Conservation (phyloP, 2,113 vertebrate genomes). For the Strigops habroptila region DNA sequence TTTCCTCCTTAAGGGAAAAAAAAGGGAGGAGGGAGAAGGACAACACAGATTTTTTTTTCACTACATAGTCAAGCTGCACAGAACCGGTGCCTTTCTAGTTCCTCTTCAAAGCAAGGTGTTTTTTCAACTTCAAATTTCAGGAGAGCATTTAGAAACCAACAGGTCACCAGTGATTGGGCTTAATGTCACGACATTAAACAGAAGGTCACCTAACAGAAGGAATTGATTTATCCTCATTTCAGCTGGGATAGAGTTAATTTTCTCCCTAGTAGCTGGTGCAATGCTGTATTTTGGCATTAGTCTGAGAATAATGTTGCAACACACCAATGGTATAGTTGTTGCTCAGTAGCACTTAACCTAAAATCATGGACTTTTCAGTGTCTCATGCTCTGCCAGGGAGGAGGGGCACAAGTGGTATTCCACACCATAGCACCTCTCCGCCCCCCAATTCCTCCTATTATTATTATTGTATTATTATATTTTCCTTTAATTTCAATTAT, state of each 20-base stretch:
- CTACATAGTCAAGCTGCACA: not conserved
- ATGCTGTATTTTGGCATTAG: not conserved
- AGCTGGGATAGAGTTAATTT: not conserved
- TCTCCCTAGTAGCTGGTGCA: not conserved
- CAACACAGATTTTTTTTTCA: not conserved
- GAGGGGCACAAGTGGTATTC: not conserved
- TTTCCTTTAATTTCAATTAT: not conserved
- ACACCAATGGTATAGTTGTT: not conserved
- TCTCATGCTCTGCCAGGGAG: not conserved
- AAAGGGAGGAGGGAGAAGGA: fast-evolving
- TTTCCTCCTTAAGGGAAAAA: not conserved
- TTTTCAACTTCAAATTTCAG: not conserved
- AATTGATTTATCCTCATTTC: not conserved
- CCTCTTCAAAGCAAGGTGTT: not conserved
- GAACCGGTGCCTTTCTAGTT: not conserved
- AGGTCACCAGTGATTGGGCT: not conserved
- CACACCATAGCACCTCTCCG: not conserved
- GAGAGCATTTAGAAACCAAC: not conserved
- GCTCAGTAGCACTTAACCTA: not conserved
- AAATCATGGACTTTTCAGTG: not conserved
- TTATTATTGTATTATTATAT: not conserved
- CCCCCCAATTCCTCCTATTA: no score
- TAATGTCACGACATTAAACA: not conserved
- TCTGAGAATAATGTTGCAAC: not conserved
- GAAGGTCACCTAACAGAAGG: not conserved